Percentiles rank a stretch among this genome's conserved stretches.
These are phyloP conservation scores for Phengaris arion DNA, from an alignment of 2,888 invertebrate species.

Conservation along the genomic window DNA sequence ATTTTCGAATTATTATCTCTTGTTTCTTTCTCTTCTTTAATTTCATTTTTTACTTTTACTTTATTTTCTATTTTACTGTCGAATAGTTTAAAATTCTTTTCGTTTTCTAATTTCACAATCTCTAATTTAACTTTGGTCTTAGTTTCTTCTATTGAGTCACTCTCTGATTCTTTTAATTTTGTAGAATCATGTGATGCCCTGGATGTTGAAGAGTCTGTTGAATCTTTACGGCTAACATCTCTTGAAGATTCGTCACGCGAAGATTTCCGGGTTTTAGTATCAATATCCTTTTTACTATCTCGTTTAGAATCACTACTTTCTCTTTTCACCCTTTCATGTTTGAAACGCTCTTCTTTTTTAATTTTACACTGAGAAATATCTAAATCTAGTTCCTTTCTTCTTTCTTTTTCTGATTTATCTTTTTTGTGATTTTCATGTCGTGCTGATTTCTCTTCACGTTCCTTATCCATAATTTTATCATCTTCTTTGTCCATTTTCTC, in stretches of 20 bases:
- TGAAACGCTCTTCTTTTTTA: slow-evolving; percentile 75
- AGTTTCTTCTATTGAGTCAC: slow-evolving; percentile 62
- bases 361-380: slow-evolving; percentile 49
- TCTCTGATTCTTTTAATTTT: slow-evolving; percentile 64
- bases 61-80: slow-evolving; percentile 48
- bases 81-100: slow-evolving; percentile 50
- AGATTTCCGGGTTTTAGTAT: slow-evolving; percentile 63
- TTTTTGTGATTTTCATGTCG: slow-evolving; percentile 75
- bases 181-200: slow-evolving; percentile 69
- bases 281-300: slow-evolving; percentile 69
- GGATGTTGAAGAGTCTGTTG: slow-evolving; percentile 72
- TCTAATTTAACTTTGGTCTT: slow-evolving; percentile 59
- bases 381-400: slow-evolving; percentile 57
- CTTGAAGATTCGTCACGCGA: slow-evolving; percentile 68
- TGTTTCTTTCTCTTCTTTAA: slow-evolving; percentile 69
- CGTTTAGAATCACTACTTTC: slow-evolving; percentile 60
- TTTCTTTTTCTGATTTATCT: slow-evolving; percentile 65
- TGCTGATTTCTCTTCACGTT: slow-evolving; percentile 61
- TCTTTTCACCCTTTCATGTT: slow-evolving; percentile 64
- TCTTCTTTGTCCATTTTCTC: slow-evolving; percentile 54
- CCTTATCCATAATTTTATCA: slow-evolving; percentile 55
- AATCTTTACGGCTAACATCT: slow-evolving; percentile 72
- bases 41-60: slow-evolving; percentile 61
- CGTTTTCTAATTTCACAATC: slow-evolving; percentile 72
- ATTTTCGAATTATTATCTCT: slow-evolving; percentile 46